Conservation (phyloP, 2,113 vertebrate species). For the Chelonoidis abingdonii region DNA sequence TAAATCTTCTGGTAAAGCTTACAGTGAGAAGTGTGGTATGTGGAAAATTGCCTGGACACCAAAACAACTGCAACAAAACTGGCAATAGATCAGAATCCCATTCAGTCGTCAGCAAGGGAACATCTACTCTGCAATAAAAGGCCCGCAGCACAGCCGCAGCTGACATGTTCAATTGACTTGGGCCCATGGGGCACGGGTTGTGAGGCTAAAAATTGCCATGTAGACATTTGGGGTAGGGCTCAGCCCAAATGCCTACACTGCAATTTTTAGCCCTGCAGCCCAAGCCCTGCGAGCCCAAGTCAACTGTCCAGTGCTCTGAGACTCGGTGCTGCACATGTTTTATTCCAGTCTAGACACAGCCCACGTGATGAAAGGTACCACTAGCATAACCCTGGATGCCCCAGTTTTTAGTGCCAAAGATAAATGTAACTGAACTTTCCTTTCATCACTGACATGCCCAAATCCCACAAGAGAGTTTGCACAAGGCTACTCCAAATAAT, state of each 20-base stretch:
- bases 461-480: neutral
- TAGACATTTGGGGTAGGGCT: neutral
- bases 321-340: neutral
- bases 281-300: neutral
- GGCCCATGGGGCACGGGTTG: too few relatives aligned
- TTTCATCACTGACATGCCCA: constrained; percentile 12
- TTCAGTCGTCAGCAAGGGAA: neutral
- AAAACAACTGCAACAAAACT: constrained; percentile 27
- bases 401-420: constrained; percentile 30
- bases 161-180: neutral
- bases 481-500: constrained; percentile 25
- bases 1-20: constrained; percentile 33
- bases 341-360: neutral
- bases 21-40: constrained; percentile 10
- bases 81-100: constrained; percentile 27
- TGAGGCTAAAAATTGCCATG: neutral
- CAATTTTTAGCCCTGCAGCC: neutral
- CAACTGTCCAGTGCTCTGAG: neutral
- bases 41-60: constrained; percentile 24
- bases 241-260: neutral
- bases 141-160: neutral
- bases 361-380: neutral
- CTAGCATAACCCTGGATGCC: neutral
- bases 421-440: neutral
- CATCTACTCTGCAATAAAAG: neutral